Evolutionary conservation across 2,888 invertebrate genomes (phyloP), one percentile per base, ranked within the genome.

Genomic region (Microdon myrmicae): DNA sequence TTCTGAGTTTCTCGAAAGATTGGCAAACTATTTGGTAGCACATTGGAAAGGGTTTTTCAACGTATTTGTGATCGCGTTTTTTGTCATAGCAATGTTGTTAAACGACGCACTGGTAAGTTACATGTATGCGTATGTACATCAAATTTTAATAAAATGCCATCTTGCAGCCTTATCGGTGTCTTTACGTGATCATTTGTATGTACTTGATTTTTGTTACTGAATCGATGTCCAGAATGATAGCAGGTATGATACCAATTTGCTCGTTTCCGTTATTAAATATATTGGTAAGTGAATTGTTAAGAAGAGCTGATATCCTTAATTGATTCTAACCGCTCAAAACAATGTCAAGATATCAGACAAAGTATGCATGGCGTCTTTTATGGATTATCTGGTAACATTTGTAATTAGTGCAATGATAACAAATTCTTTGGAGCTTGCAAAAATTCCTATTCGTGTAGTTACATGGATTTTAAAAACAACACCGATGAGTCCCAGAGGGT

Each of bases 181-280:
- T 38, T 1, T 48, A 37, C n/a, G 8, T 58, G 3, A 34, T 58
- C 3, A 6, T 51, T 10, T 3, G 25, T 1, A 59, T 51, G 51
- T 22, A 32, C 1, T 14, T 51, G 10, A 34, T 22, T 17, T 59
- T 38, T 38, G 1, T 34, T 1, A 28, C 32, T 2, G 34, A 39
- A 29, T 4, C 51, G 3, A 29, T 38, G 10, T 51, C 58, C 0
- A 16, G 17, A 1, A 14, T 34, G n/a, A 34, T 59, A 3, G 39
- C 51, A 7, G 34, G 38, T n/a, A 51, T 59, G 51, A 17, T 59
- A 1, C 58, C 58, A 3, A 22, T 53, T 5, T 8, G 43, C 7
- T 22, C 32, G 13, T 39, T 45, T 28, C 58, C 58, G 7, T 12
- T 59, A 1, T 39, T 59, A 51, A 51, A 53, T 7, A 39, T 59